phyloP scores from a whole-genome alignment of 2,797 vertebrate species.

The Holocentrus rufus region DNA sequence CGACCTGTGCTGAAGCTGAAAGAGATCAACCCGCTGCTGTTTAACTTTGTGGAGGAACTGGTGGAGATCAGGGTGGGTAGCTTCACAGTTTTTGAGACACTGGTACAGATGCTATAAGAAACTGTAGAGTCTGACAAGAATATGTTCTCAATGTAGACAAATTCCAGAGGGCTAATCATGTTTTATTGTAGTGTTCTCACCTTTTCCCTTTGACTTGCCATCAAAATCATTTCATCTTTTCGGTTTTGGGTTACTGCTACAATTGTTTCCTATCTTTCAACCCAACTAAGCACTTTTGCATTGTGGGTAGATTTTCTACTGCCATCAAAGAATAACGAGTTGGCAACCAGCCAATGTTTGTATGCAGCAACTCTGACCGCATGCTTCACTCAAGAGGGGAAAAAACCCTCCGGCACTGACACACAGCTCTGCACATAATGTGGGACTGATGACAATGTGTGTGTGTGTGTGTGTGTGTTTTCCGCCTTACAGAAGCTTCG shows the following conservation, averaged over 20 bases:
- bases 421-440: background rate
- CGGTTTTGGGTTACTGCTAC: background rate
- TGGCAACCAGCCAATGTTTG: background rate
- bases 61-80: slow-evolving; percentile 94
- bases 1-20: slow-evolving; percentile 92
- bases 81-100: background rate
- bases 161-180: background rate
- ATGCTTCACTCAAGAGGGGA: background rate
- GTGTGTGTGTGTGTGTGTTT: too few relatives aligned
- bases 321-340: background rate
- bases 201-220: background rate
- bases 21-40: slow-evolving; percentile 95
- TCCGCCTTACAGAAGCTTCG: slow-evolving; percentile 88
- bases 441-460: background rate
- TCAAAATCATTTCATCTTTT: background rate
- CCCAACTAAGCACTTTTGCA: background rate
- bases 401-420: background rate
- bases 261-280: background rate
- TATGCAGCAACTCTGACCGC: background rate
- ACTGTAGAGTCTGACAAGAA: background rate
- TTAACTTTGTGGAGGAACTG: slow-evolving; percentile 97
- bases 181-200: background rate
- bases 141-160: background rate
- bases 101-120: background rate
- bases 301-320: background rate